Conservation (phyloP, 1,140 invertebrate genomes). For the Potamilus streckersoni region DNA sequence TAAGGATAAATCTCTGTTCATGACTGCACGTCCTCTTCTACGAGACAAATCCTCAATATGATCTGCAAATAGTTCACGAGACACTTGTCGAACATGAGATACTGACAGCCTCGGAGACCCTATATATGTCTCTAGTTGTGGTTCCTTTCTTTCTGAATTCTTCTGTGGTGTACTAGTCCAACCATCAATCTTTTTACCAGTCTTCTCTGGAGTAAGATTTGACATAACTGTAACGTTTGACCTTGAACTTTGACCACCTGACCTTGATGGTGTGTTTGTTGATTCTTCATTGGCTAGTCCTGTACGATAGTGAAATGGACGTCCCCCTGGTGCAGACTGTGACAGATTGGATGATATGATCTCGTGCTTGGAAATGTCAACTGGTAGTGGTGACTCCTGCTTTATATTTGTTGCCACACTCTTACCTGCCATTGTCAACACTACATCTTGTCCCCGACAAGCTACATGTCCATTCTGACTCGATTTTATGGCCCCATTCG, state of each 20-base stretch:
- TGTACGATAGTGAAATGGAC: conserved; percentile 11
- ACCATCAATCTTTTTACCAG: conserved; percentile 8
- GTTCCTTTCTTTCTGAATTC: conserved; percentile 8
- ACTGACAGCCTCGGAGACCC: conserved; percentile 11
- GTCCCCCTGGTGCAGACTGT: conserved; percentile 22
- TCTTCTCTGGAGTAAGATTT: conserved; percentile 3
- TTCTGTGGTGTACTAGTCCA: not conserved
- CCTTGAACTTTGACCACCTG: conserved; percentile 1
- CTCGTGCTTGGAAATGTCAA: not conserved
- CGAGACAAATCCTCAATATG: conserved; percentile 30
- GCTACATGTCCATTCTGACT: conserved; percentile 28
- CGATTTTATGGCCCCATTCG: conserved; percentile 24
- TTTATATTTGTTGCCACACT: not conserved
- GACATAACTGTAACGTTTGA: conserved; percentile 3
- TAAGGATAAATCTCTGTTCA: conserved; percentile 30
- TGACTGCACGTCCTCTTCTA: conserved; percentile 22
- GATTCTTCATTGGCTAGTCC: not conserved
- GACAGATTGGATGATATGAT: conserved; percentile 15
- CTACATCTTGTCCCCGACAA: conserved; percentile 22
- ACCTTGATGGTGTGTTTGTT: conserved; percentile 3
- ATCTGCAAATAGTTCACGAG: conserved; percentile 28
- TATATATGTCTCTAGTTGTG: conserved; percentile 24
- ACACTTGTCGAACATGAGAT: conserved; percentile 27
- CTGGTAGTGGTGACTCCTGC: not conserved
- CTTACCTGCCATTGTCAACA: conserved; percentile 1